Percentiles rank a stretch among this genome's conserved stretches.
Evolutionary conservation across 2,113 vertebrate species (phyloP).

Genomic region (Vireo altiloquus): DNA sequence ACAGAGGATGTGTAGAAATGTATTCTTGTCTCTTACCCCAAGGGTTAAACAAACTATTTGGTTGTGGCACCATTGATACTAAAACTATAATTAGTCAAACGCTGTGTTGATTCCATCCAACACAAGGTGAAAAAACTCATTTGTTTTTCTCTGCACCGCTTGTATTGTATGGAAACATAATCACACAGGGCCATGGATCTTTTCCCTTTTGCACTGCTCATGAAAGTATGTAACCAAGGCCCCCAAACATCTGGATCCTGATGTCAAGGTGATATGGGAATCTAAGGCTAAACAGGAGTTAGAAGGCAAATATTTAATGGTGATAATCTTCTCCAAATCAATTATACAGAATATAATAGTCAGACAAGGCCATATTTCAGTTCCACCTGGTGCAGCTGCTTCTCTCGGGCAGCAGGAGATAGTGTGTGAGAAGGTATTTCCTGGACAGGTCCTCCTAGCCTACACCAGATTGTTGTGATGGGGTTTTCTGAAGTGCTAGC

Average conservation of each 20-base stretch:
- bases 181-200: not conserved
- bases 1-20: fast-evolving
- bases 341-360: not conserved
- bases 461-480: not conserved
- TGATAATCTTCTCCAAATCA: not conserved
- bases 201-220: not conserved
- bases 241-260: not conserved
- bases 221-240: not conserved
- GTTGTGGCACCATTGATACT: not conserved
- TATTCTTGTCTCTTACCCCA: not conserved
- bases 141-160: not conserved
- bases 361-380: not conserved
- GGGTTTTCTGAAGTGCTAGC: not conserved
- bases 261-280: not conserved
- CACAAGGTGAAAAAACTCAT: not conserved
- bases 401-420: fast-evolving
- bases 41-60: not conserved
- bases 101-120: not conserved
- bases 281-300: not conserved
- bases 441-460: not conserved
- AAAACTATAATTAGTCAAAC: not conserved
- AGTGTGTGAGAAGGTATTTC: not conserved
- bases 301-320: not conserved
- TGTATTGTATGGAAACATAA: not conserved
- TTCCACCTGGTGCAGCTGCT: not conserved